A percentile compares a stretch with the other conserved stretches of the same genome.
Conservation (phyloP, 1,140 invertebrate species). For the Euborellia annulipes region DNA sequence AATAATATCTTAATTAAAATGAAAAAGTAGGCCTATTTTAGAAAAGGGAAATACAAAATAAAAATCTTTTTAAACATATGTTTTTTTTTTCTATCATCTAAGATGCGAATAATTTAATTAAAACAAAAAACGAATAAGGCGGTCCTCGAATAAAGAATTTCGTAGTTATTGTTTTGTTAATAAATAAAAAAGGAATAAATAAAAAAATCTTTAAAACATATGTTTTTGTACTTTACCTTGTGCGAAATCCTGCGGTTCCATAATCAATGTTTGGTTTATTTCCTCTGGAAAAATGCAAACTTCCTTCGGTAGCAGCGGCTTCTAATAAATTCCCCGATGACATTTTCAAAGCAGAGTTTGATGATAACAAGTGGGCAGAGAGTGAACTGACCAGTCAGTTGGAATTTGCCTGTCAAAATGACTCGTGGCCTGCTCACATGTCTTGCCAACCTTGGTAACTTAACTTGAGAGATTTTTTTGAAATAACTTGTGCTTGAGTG, state of each 20-base stretch:
- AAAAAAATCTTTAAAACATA: slow-evolving; percentile 1
- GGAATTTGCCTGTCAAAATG: too few species aligned
- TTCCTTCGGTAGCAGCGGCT: slow-evolving; percentile 10
- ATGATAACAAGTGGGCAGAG: too few species aligned
- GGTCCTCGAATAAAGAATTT: too few species aligned
- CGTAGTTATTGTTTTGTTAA: neutral
- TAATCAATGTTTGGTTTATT: slow-evolving; percentile 32
- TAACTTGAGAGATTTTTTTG: too few species aligned
- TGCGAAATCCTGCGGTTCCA: slow-evolving; percentile 56
- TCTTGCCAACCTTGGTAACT: too few species aligned
- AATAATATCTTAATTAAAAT: too few species aligned
- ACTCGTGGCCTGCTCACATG: too few species aligned
- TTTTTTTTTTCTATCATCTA: neutral
- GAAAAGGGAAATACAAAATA: neutral
- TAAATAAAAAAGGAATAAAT: slow-evolving; percentile 1
- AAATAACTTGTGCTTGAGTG: too few species aligned
- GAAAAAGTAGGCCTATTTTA: too few species aligned
- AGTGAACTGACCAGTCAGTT: too few species aligned
- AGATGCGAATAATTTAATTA: slow-evolving; percentile 3
- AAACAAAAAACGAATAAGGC: too few species aligned
- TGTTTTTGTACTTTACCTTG: slow-evolving; percentile 31
- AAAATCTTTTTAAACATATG: neutral
- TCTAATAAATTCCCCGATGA: neutral
- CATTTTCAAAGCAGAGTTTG: too few species aligned
- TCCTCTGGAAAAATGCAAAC: slow-evolving; percentile 22